Base-by-base conservation (phyloP, 64 coral and sea anemone genomes). In the Actinia tenebrosa region DNA sequence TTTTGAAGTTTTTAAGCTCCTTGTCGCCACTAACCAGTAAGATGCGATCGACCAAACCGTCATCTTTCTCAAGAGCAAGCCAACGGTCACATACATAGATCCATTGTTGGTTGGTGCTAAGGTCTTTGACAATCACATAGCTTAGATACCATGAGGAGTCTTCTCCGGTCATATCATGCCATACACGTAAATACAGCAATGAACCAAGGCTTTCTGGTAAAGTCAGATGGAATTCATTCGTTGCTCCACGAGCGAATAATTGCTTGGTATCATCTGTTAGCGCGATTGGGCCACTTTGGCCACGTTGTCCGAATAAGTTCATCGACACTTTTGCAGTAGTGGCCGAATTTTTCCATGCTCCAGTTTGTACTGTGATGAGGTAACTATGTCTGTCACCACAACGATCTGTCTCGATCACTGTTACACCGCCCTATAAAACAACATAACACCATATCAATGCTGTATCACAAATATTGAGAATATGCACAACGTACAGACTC, bases 111-210 rank as follows among this genome's bases (percentile, higher is more conserved):
- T 83, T 37, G 22, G 78, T 60, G 46, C n/a, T n/a, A 26, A 75
- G 5, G 3, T 92, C 64, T n/a, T 22, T 18, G 15, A 84, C 45
- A 44, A 84, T 83, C 17, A 88, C 66, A 16, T 84, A 42, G 5
- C 63, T 88, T 3, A 92, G n/a, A 59, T 58, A 92, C 91, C 91
- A 92, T 4, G 86, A 91, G 4, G 93, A 85, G 44, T 91, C 82
- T 10, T 66, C 87, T 17, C 93, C 93, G n/a, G 44, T 87, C 86
- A 80, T 91, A 47, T 95, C 89, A 50, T 95, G 93, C 86, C 93
- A 91, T 3, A 91, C 78, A 16, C 83, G 80, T n/a, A 95, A 23
- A 13, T 88, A 66, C 4, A 26, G 22, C 3, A 95, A 20, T 11
- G 60, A n/a, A 14, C 89, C 93, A 22, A 95, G 47, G 2, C 44